Evolutionary conservation across 1,140 invertebrate genomes (phyloP).

Genomic region (Drosophila murphyi): DNA sequence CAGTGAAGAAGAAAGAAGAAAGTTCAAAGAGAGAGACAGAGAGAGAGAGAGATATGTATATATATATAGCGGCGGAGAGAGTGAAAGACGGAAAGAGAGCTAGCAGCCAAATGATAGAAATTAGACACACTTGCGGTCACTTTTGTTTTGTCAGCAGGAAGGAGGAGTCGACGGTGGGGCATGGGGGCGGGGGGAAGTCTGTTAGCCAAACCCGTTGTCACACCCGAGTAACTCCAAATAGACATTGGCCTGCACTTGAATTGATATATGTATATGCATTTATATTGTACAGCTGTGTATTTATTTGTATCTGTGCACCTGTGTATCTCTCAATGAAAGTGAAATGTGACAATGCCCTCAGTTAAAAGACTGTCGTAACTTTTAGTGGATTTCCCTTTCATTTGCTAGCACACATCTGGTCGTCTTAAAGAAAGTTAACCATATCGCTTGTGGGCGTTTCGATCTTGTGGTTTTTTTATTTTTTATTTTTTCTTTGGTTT

Average conservation of each 20-base stretch:
- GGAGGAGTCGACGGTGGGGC: not conserved
- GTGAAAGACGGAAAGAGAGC: constrained; percentile 5
- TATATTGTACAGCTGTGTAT: not conserved
- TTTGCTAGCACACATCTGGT: constrained; percentile 41
- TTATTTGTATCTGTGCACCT: constrained; percentile 9
- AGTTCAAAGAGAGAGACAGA: constrained; percentile 49
- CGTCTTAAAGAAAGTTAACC: constrained; percentile 42
- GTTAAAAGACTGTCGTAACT: constrained; percentile 16
- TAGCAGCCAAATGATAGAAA: constrained; percentile 67
- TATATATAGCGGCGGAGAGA: not conserved
- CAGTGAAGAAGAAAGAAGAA: constrained; percentile 82
- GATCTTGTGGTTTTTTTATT: constrained; percentile 18
- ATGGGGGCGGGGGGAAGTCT: not conserved
- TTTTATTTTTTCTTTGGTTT: not conserved
- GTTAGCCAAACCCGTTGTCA: constrained; percentile 63
- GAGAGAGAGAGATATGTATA: not conserved
- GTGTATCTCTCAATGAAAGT: constrained; percentile 62
- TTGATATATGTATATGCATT: constrained; percentile 18
- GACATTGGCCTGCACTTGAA: constrained; percentile 44
- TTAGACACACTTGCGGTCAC: constrained; percentile 75
- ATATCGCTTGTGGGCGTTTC: constrained; percentile 2
- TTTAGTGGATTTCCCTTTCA: constrained; percentile 68
- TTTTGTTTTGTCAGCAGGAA: constrained; percentile 32
- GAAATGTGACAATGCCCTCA: constrained; percentile 80
- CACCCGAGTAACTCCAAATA: constrained; percentile 42